phyloP scores from a whole-genome alignment of 2,888 invertebrate genomes.

The Drosophila eohydei region DNA sequence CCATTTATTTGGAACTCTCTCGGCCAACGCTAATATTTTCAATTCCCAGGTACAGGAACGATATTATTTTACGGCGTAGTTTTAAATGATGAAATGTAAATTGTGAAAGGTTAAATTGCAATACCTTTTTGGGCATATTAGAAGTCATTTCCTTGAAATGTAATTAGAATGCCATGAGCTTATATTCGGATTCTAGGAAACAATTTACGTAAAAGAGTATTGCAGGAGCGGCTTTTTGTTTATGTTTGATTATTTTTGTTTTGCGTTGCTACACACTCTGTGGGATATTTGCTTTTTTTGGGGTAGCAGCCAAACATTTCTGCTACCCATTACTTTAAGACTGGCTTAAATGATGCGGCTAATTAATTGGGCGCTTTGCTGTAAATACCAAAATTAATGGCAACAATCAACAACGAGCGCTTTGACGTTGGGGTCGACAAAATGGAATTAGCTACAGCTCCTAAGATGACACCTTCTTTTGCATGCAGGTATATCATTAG shows the following conservation, averaged over 20 bases:
- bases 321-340: conserved; percentile 20
- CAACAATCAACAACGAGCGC: conserved; percentile 48
- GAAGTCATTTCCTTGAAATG: not conserved
- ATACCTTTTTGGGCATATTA: not conserved
- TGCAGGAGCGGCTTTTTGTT: not conserved
- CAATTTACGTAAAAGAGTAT: not conserved
- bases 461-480: no score
- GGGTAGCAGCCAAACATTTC: conserved; percentile 1
- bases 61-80: no score
- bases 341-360: conserved; percentile 63
- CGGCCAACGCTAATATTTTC: no score
- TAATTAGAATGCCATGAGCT: not conserved
- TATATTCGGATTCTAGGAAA: no score
- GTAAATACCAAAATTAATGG: conserved; percentile 58
- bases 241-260: not conserved
- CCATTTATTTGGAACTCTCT: no score
- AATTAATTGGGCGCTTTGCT: conserved; percentile 70
- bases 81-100: no score
- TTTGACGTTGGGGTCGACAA: not conserved
- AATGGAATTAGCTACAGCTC: not conserved
- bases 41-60: no score
- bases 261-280: not conserved
- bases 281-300: not conserved
- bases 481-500: not conserved
- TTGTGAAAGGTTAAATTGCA: not conserved